phyloP scores from a whole-genome alignment of 1,140 invertebrate species.

The Lepidurus couesii region DNA sequence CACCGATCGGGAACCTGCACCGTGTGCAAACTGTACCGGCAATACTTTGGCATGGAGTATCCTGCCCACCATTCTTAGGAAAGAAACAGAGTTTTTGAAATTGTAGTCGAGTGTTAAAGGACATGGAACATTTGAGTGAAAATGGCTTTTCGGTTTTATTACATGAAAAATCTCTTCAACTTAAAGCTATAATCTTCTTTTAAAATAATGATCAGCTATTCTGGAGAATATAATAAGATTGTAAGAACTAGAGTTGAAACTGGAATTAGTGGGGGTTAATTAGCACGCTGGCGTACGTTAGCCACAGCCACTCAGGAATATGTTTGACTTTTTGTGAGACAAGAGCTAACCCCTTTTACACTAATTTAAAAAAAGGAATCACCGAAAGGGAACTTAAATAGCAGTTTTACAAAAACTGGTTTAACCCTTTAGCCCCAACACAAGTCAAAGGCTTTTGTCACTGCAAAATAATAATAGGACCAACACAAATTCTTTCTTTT shows the following conservation, averaged over 20 bases:
- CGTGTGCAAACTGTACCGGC: background rate
- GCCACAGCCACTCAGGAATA: slow-evolving; percentile 17
- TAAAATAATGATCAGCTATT: slow-evolving; percentile 12
- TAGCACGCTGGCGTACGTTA: slow-evolving; percentile 4
- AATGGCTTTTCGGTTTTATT: background rate
- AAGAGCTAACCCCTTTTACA: background rate
- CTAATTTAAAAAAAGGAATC: no score
- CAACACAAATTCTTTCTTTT: background rate
- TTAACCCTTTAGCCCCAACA: no score
- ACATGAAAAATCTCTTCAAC: slow-evolving; percentile 15
- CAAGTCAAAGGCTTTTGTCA: background rate
- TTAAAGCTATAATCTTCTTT: slow-evolving; percentile 8
- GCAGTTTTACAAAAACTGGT: no score
- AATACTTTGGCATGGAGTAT: background rate
- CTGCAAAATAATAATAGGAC: background rate
- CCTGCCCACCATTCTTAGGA: background rate
- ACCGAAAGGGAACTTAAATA: no score
- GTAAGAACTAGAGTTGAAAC: slow-evolving; percentile 19
- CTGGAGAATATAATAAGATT: slow-evolving; percentile 4
- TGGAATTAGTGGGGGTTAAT: slow-evolving; percentile 9
- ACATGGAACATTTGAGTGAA: background rate
- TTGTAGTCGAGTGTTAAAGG: background rate
- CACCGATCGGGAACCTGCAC: background rate
- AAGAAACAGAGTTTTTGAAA: no score
- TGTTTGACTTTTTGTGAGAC: background rate